Percentiles rank a stretch among this genome's conserved stretches.
Conservation (phyloP, 2,113 vertebrate species). For the Paracyprichromis sp. region DNA sequence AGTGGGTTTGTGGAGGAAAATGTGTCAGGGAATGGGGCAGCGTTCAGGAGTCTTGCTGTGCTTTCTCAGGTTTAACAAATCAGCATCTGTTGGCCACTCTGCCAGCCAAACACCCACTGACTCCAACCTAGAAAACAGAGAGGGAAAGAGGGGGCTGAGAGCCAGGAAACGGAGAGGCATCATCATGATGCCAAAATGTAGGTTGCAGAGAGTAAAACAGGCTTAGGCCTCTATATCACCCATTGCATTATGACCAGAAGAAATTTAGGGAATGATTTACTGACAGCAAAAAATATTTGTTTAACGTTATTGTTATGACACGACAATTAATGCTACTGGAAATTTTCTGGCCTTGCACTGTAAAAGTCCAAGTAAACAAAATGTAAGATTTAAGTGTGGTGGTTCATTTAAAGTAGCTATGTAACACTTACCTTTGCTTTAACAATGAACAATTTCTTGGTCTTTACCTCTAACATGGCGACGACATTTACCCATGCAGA, state of each 20-base stretch:
- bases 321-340: neutral
- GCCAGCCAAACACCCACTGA: slow-evolving; percentile 42
- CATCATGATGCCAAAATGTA: neutral
- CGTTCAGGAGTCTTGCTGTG: slow-evolving; percentile 51
- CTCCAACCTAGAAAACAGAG: slow-evolving; percentile 25
- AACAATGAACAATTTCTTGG: neutral
- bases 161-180: neutral
- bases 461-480: neutral
- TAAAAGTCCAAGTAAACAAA: neutral
- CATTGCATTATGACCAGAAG: neutral
- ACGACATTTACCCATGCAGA: rapidly evolving
- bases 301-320: neutral
- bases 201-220: neutral
- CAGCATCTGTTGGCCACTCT: slow-evolving; percentile 59
- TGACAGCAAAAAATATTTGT: neutral
- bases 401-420: neutral
- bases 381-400: neutral
- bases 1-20: slow-evolving; percentile 14
- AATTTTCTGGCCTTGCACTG: neutral
- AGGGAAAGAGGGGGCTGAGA: neutral
- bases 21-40: slow-evolving; percentile 17
- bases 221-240: neutral
- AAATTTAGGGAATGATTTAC: neutral
- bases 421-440: neutral
- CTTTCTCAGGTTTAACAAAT: slow-evolving; percentile 64